Conservation (phyloP, 1,140 invertebrate species). For the Apocrypta bakeri region DNA sequence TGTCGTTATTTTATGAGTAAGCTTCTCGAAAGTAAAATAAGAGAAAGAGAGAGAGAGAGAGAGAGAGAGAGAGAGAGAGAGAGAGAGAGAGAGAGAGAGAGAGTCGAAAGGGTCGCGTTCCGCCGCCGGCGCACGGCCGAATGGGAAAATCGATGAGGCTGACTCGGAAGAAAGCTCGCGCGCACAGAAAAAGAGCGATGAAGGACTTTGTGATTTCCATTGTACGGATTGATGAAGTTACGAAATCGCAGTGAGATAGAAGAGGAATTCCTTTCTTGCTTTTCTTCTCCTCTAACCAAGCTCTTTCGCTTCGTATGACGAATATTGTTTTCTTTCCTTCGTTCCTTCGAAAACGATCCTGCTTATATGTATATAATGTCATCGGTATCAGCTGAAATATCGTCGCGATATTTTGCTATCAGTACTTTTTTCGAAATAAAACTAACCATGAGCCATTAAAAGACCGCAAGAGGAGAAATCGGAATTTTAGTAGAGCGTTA, state of each 20-base stretch:
- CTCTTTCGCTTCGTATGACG: background rate
- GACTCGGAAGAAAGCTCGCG: background rate
- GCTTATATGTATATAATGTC: too few species aligned
- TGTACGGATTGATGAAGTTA: slow-evolving; percentile 31
- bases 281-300: background rate
- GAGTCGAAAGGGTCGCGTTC: background rate
- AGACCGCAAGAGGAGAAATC: too few species aligned
- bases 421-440: too few species aligned
- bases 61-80: background rate
- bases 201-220: slow-evolving; percentile 16
- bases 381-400: too few species aligned
- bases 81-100: background rate
- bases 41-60: background rate
- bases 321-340: background rate
- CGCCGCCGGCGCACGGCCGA: background rate
- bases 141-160: slow-evolving; percentile 30
- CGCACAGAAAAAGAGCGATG: background rate
- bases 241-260: background rate
- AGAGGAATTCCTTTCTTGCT: background rate
- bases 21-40: too few species aligned
- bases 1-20: too few species aligned
- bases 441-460: too few species aligned
- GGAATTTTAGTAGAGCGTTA: too few species aligned
- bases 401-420: too few species aligned
- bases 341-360: too few species aligned